phyloP scores from a whole-genome alignment of 1,140 invertebrate species.

The Drosophila auraria region DNA sequence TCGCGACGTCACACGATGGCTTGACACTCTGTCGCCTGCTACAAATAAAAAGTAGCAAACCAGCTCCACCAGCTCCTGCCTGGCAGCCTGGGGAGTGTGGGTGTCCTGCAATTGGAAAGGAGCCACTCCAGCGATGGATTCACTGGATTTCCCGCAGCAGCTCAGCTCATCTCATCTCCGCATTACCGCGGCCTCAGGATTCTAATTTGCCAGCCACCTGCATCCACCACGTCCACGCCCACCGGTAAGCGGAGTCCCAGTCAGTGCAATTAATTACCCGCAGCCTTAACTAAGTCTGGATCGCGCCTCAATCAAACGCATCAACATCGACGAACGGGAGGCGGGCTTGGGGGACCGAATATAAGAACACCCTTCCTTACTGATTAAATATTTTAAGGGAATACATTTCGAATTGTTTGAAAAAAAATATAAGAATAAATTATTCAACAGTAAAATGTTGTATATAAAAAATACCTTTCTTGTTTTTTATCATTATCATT shows the following conservation, averaged over 20 bases:
- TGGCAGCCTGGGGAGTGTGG: conserved; percentile 1
- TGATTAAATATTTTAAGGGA: not conserved
- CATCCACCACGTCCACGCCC: conserved; percentile 30
- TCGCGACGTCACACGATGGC: conserved; percentile 16
- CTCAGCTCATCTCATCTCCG: not conserved
- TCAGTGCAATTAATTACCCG: conserved; percentile 50
- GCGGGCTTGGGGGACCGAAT: not conserved
- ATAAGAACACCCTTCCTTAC: not conserved
- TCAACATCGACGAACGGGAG: conserved; percentile 26
- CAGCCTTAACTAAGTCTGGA: conserved; percentile 28
- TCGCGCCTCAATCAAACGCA: conserved; percentile 65
- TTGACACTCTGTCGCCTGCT: conserved; percentile 56
- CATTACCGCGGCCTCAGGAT: not conserved
- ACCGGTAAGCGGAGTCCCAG: conserved; percentile 23
- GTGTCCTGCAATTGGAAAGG: conserved; percentile 13
- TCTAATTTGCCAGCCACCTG: conserved; percentile 30
- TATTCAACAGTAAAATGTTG: too few species aligned
- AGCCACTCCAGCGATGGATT: not conserved
- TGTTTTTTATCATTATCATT: too few species aligned
- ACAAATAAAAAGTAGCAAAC: conserved; percentile 59
- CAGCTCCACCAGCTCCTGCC: conserved; percentile 31
- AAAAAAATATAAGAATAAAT: too few species aligned
- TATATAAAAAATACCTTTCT: too few species aligned
- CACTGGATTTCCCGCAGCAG: not conserved
- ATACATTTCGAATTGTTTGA: too few species aligned